phyloP scores from a whole-genome alignment of 2,797 vertebrate species.

The Halcyon leucocephala region DNA sequence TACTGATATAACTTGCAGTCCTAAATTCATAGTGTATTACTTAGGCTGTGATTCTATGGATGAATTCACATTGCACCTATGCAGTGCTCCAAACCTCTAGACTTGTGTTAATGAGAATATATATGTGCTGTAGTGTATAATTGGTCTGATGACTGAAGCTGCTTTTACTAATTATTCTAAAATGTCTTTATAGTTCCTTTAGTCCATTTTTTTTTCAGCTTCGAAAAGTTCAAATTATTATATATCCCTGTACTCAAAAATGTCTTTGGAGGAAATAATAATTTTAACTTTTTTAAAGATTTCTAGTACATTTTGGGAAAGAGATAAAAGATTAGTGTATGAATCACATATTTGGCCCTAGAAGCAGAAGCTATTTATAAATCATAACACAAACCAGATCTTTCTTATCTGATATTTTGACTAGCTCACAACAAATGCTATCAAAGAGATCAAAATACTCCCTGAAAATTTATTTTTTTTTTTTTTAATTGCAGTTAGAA shows the following conservation, averaged over 20 bases:
- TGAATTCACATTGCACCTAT: background rate
- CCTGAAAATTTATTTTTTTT: background rate
- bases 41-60: background rate
- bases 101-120: background rate
- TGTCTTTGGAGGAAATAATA: background rate
- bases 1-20: background rate
- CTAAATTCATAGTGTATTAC: background rate
- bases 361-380: slow-evolving; percentile 34
- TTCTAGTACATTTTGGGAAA: slow-evolving; percentile 23
- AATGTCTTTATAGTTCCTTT: slow-evolving; percentile 17
- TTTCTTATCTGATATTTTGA: slow-evolving; percentile 53
- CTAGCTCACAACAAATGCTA: slow-evolving; percentile 44
- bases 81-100: background rate
- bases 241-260: background rate
- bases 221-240: background rate
- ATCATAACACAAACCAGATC: slow-evolving; percentile 6
- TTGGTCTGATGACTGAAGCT: background rate
- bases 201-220: background rate
- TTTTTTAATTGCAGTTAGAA: background rate
- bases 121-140: background rate
- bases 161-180: background rate
- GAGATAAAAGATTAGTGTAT: slow-evolving; percentile 24
- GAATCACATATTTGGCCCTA: slow-evolving; percentile 38
- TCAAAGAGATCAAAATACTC: slow-evolving; percentile 49
- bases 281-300: slow-evolving; percentile 33